A percentile compares a stretch with the other conserved stretches of the same genome.
Evolutionary conservation across 2,888 invertebrate genomes (phyloP).

Genomic region (Mystacides longicornis): DNA sequence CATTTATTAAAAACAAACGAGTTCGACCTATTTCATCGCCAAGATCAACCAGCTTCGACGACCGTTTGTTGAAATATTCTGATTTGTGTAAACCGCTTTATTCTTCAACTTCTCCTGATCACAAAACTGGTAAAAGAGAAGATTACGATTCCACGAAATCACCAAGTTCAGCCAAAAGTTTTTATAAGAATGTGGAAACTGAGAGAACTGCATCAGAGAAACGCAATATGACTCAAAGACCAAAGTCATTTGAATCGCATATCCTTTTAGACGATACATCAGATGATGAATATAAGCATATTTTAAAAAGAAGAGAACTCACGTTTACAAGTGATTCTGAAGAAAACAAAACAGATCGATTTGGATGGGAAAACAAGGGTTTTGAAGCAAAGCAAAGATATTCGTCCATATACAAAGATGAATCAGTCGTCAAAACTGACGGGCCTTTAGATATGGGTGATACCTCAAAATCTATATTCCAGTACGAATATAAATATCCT

Average conservation of each 20-base stretch:
- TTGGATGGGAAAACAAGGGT: conserved; percentile 49
- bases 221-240: conserved; percentile 4
- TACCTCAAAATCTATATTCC: conserved; percentile 4
- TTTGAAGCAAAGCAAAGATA: conserved; percentile 30
- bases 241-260: conserved; percentile 13
- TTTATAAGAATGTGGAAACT: conserved; percentile 3
- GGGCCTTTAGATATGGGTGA: conserved; percentile 15
- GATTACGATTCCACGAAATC: background rate
- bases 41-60: conserved; percentile 24
- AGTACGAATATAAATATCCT: conserved; percentile 1
- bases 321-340: background rate
- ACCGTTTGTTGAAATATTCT: conserved; percentile 15
- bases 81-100: background rate
- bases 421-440: conserved; percentile 11
- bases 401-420: conserved; percentile 9
- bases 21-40: conserved; percentile 18
- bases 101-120: background rate
- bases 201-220: background rate
- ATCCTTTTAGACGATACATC: conserved; percentile 4
- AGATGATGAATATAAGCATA: background rate
- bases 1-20: conserved; percentile 3
- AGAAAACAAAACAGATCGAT: conserved; percentile 41
- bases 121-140: background rate
- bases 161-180: background rate
- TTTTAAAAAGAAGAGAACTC: background rate